phyloP scores from a whole-genome alignment of 2,797 vertebrate genomes.

The Lagocephalus sceleratus region DNA sequence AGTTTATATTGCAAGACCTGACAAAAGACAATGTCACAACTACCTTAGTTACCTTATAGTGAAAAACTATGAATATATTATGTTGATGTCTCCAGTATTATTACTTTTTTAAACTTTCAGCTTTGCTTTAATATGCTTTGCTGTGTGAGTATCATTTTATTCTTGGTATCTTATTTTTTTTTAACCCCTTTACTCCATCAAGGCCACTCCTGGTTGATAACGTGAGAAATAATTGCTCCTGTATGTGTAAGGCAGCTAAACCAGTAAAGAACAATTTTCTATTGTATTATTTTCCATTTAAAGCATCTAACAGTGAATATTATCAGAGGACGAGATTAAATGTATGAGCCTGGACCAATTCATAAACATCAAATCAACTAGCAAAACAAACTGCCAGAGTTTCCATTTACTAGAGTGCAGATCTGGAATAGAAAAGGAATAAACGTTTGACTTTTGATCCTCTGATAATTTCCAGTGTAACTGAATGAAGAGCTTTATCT shows the following conservation, averaged over 20 bases:
- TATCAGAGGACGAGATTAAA: conserved; percentile 49
- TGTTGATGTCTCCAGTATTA: conserved; percentile 65
- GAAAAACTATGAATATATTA: conserved; percentile 53
- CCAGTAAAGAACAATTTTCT: conserved; percentile 39
- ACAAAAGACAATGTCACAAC: conserved; percentile 72
- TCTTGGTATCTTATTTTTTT: conserved; percentile 68
- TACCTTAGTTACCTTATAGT: conserved; percentile 73
- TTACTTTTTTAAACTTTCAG: conserved; percentile 67
- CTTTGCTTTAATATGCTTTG: conserved; percentile 79
- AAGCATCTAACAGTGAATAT: conserved; percentile 51
- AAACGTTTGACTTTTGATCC: conserved; percentile 30
- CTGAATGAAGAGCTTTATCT: conserved; percentile 49
- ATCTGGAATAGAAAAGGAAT: conserved; percentile 25
- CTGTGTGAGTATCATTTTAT: conserved; percentile 67
- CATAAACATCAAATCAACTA: conserved; percentile 30
- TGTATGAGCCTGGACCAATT: conserved; percentile 31
- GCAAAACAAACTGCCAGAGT: conserved; percentile 56
- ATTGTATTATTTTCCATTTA: conserved; percentile 39
- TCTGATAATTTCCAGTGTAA: conserved; percentile 56
- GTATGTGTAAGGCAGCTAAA: conserved; percentile 73
- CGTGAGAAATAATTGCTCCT: conserved; percentile 61
- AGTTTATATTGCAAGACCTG: conserved; percentile 73
- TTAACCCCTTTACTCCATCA: conserved; percentile 61
- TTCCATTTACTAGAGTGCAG: conserved; percentile 13
- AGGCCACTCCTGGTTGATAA: conserved; percentile 61